phyloP scores from a whole-genome alignment of 2,113 vertebrate genomes.

The Chaetodon trifascialis region DNA sequence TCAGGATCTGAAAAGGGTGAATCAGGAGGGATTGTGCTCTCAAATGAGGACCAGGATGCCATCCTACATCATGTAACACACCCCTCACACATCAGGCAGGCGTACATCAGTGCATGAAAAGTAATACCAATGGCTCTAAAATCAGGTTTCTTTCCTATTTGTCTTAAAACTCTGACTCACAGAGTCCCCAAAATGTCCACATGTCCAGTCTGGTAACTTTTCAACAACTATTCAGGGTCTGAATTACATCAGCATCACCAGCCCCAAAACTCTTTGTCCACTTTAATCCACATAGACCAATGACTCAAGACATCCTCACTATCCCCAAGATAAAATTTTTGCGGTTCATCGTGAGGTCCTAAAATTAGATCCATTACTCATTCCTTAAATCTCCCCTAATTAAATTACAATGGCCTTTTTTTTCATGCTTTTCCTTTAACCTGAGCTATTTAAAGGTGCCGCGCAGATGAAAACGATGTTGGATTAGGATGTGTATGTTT shows the following conservation, averaged over 20 bases:
- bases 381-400: constrained; percentile 49
- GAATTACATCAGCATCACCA: constrained; percentile 27
- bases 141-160: background rate
- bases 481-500: constrained; percentile 59
- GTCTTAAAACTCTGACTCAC: background rate
- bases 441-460: constrained; percentile 36
- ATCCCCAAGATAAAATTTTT: constrained; percentile 35
- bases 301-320: constrained; percentile 44
- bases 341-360: constrained; percentile 35
- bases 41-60: background rate
- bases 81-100: no score
- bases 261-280: constrained; percentile 47
- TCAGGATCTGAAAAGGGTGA: background rate
- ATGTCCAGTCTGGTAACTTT: constrained; percentile 1
- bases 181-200: background rate
- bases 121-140: background rate
- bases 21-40: background rate
- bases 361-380: constrained; percentile 65
- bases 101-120: background rate
- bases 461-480: constrained; percentile 34
- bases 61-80: background rate
- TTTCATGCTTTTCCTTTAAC: constrained; percentile 20
- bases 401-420: constrained; percentile 37
- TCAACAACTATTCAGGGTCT: background rate
- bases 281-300: constrained; percentile 60